These are phyloP conservation scores for Malachius bipustulatus DNA, from an alignment of 2,888 invertebrate species.

Conservation along the genomic window DNA sequence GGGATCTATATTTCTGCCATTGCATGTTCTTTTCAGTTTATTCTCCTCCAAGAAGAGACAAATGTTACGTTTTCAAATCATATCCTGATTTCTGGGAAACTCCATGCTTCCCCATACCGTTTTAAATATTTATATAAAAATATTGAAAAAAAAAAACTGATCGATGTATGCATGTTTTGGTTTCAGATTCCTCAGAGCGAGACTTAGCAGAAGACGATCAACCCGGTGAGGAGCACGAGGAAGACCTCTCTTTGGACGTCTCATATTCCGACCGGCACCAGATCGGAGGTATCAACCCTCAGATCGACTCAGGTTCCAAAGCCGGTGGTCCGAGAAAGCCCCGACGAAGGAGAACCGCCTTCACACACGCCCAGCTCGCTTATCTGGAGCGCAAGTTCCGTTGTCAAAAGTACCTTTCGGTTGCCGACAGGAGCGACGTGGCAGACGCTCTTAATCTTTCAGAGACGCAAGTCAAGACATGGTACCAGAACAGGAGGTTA, in stretches of 20 bases:
- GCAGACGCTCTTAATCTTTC: slow-evolving; percentile 81
- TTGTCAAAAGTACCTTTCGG: slow-evolving; percentile 87
- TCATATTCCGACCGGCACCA: slow-evolving; percentile 13
- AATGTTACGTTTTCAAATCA: too few species aligned
- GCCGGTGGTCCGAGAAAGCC: slow-evolving; percentile 76
- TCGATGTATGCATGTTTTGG: too few species aligned
- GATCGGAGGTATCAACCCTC: slow-evolving; percentile 24
- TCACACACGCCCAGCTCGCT: slow-evolving; percentile 87
- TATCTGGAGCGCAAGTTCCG: slow-evolving; percentile 86
- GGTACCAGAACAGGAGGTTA: slow-evolving; percentile 84
- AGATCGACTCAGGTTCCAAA: slow-evolving; percentile 30
- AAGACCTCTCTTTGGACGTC: slow-evolving; percentile 11
- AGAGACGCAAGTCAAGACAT: slow-evolving; percentile 92
- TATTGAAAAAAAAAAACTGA: too few species aligned
- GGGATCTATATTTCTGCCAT: too few species aligned
- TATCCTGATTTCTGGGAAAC: too few species aligned
- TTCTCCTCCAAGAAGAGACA: too few species aligned
- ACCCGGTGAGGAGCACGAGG: slow-evolving; percentile 12
- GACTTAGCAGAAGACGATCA: slow-evolving; percentile 5
- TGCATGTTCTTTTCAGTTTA: too few species aligned
- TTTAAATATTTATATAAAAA: too few species aligned
- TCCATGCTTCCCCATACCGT: too few species aligned
- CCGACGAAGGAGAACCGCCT: slow-evolving; percentile 75
- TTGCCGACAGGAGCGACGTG: slow-evolving; percentile 85
- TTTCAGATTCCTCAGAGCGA: slow-evolving; percentile 3